phyloP scores from a whole-genome alignment of 2,797 vertebrate genomes.

The Crocidura indochinensis region DNA sequence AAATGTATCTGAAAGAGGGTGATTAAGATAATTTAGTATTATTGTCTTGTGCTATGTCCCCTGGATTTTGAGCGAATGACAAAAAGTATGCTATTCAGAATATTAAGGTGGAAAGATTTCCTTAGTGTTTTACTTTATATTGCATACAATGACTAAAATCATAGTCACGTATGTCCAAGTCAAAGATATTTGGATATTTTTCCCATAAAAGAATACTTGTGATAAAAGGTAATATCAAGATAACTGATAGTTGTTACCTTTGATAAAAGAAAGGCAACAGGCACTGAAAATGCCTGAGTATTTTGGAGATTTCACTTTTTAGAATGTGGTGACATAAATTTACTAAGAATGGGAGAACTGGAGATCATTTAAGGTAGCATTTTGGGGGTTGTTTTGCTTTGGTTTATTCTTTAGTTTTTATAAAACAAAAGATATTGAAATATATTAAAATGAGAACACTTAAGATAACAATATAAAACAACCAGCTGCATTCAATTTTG shows the following conservation, averaged over 20 bases:
- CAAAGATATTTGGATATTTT: slow-evolving; percentile 61
- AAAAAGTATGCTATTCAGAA: not conserved
- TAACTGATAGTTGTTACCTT: not conserved
- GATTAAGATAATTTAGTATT: slow-evolving; percentile 74
- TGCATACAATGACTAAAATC: slow-evolving; percentile 22
- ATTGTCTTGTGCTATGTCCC: not conserved
- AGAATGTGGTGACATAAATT: slow-evolving; percentile 39
- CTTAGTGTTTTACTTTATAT: slow-evolving; percentile 19
- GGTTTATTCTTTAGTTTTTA: slow-evolving; percentile 53
- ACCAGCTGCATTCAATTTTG: slow-evolving; percentile 71
- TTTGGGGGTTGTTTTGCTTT: slow-evolving; percentile 40
- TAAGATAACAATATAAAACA: slow-evolving; percentile 39
- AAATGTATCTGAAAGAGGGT: slow-evolving; percentile 72
- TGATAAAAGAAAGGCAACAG: not conserved
- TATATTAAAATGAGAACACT: slow-evolving; percentile 47
- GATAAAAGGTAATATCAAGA: not conserved
- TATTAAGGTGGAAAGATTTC: slow-evolving; percentile 45
- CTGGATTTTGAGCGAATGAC: not conserved
- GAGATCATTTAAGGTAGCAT: slow-evolving; percentile 60
- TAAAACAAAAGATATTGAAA: slow-evolving; percentile 70
- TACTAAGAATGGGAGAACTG: slow-evolving; percentile 20
- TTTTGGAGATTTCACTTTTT: slow-evolving; percentile 60
- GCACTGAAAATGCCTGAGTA: not conserved
- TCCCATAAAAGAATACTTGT: not conserved
- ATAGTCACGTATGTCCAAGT: not conserved